phyloP scores from a whole-genome alignment of 2,888 invertebrate genomes.

The Agrenia bidenticulata region DNA sequence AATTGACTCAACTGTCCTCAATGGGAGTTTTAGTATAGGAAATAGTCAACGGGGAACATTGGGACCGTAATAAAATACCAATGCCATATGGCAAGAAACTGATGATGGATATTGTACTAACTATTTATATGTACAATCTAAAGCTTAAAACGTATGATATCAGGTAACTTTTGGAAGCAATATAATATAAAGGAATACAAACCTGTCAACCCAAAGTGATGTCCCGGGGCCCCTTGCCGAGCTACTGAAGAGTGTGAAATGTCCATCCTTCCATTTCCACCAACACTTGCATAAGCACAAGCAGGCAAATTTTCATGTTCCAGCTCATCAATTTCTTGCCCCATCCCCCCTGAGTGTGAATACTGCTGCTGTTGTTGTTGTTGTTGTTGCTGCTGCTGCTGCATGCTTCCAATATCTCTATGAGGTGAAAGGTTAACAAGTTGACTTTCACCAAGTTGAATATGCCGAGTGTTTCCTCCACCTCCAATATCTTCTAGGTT shows the following conservation, averaged over 20 bases:
- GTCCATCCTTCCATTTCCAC: constrained; percentile 32
- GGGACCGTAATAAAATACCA: no score
- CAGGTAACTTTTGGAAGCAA: no score
- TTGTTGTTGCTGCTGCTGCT: constrained; percentile 29
- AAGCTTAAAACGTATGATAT: no score
- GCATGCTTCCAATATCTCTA: constrained; percentile 28
- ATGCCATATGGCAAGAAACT: no score
- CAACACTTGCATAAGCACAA: constrained; percentile 43
- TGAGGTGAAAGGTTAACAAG: constrained; percentile 28
- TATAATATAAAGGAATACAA: not conserved
- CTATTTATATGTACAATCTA: no score
- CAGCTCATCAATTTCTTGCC: constrained; percentile 27
- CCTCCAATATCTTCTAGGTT: constrained; percentile 13
- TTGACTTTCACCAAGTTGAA: constrained; percentile 21
- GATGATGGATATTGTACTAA: no score
- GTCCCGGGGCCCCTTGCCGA: constrained; percentile 8
- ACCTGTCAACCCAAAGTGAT: constrained; percentile 37
- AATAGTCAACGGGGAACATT: no score
- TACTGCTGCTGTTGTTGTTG: constrained; percentile 31
- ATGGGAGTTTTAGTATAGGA: no score
- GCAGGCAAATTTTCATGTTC: constrained; percentile 44
- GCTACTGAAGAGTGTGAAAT: constrained; percentile 23
- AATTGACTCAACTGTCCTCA: no score
- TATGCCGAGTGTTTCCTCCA: constrained; percentile 12
- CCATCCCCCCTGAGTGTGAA: constrained; percentile 22